Evolutionary conservation across 2,888 invertebrate genomes (phyloP).

Genomic region (Lasioglossum leucozonium): DNA sequence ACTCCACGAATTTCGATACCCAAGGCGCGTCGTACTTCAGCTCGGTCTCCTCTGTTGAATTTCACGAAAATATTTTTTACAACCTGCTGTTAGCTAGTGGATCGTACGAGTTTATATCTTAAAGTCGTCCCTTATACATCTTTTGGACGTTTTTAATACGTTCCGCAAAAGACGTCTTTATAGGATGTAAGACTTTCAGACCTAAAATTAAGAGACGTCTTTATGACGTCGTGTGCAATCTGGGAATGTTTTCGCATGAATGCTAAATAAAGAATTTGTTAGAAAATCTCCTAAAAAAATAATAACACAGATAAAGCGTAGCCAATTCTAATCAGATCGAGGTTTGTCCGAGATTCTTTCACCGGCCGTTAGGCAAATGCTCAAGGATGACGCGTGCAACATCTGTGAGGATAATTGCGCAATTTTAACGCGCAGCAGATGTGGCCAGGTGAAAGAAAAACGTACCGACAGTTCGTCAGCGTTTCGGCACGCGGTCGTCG

Average conservation of each 20-base stretch:
- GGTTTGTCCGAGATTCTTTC: background rate
- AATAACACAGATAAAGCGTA: too few relatives aligned
- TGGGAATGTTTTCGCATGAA: too few relatives aligned
- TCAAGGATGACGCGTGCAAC: background rate
- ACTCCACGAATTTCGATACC: background rate
- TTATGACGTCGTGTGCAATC: too few relatives aligned
- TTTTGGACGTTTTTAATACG: too few relatives aligned
- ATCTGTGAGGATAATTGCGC: constrained; percentile 4
- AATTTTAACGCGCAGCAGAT: constrained; percentile 15
- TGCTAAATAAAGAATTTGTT: too few relatives aligned
- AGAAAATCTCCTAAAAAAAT: background rate
- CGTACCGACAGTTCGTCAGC: constrained; percentile 14
- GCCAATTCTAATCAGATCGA: too few relatives aligned
- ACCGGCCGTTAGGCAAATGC: background rate
- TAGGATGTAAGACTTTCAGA: too few relatives aligned
- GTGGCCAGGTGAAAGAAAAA: constrained; percentile 2
- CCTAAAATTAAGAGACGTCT: too few relatives aligned
- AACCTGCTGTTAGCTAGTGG: too few relatives aligned
- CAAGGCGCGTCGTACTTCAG: background rate
- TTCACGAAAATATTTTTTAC: background rate
- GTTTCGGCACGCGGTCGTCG: constrained; percentile 6
- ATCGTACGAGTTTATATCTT: too few relatives aligned
- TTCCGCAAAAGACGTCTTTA: too few relatives aligned
- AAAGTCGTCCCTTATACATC: too few relatives aligned
- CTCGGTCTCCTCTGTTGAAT: background rate